These are phyloP conservation scores for Abramis brama DNA, from an alignment of 2,113 vertebrate genomes.

Conservation along the genomic window DNA sequence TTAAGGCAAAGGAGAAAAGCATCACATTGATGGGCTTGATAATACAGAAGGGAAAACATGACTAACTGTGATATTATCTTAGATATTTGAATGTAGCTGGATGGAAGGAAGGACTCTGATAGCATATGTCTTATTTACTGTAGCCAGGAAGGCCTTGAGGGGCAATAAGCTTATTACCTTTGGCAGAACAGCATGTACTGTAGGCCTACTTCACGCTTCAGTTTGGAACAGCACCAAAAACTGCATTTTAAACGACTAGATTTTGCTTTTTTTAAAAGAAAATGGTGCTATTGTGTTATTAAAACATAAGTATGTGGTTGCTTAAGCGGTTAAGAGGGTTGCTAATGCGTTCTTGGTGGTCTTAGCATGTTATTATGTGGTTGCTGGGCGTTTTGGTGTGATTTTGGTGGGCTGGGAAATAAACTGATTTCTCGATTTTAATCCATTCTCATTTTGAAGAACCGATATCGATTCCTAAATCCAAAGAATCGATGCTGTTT, in stretches of 20 bases:
- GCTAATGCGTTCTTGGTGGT: background rate
- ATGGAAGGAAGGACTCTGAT: conserved; percentile 28
- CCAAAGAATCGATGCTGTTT: no score
- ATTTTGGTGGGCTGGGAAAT: background rate
- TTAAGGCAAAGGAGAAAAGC: conserved; percentile 21
- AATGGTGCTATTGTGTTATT: background rate
- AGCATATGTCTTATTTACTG: conserved; percentile 23
- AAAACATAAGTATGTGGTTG: background rate
- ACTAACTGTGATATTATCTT: background rate
- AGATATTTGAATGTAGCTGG: background rate
- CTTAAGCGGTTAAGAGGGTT: background rate
- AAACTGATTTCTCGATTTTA: no score
- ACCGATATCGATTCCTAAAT: no score
- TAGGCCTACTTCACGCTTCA: background rate
- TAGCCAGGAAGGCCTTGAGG: background rate
- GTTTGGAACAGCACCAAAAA: conserved; percentile 1
- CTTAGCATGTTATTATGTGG: background rate
- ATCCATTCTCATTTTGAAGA: no score
- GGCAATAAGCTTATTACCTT: background rate
- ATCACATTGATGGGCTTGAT: conserved; percentile 21
- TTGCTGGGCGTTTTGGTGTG: background rate
- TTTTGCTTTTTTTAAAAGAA: background rate
- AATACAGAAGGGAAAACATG: background rate
- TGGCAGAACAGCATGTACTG: background rate
- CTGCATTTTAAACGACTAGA: background rate